phyloP scores from a whole-genome alignment of 2,797 vertebrate species.

The Myotis myotis region DNA sequence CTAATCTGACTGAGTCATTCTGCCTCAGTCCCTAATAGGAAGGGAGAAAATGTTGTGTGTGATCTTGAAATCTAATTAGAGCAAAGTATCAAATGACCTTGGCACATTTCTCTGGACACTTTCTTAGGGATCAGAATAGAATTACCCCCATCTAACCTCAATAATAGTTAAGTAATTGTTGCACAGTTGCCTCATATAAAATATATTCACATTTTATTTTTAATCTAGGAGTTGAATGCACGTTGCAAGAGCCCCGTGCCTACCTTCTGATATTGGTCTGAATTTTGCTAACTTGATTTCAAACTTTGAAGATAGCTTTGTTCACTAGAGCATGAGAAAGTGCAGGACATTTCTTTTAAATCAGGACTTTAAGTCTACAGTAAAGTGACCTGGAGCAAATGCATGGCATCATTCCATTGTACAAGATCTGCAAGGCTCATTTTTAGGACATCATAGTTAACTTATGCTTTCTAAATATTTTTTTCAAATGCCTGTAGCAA shows the following conservation, averaged over 20 bases:
- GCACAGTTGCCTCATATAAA: not conserved
- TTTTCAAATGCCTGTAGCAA: not conserved
- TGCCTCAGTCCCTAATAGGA: not conserved
- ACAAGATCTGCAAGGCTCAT: not conserved
- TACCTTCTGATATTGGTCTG: not conserved
- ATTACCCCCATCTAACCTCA: not conserved
- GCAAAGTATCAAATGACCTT: not conserved
- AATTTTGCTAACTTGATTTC: constrained; percentile 30
- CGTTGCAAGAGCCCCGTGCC: not conserved
- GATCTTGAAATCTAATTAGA: not conserved
- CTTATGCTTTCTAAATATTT: not conserved
- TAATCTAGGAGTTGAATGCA: not conserved
- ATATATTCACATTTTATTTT: constrained; percentile 8
- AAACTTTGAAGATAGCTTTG: not conserved
- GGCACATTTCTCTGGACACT: not conserved
- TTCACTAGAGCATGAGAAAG: not conserved
- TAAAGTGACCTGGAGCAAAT: not conserved
- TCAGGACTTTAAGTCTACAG: not conserved
- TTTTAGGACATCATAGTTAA: not conserved
- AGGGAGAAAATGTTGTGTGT: not conserved
- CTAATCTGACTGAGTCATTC: not conserved
- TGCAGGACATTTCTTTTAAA: not conserved
- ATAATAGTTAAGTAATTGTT: not conserved
- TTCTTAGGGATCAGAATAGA: not conserved
- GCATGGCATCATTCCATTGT: not conserved